Conservation (phyloP, 2,797 vertebrate genomes). For the Danio choprae region DNA sequence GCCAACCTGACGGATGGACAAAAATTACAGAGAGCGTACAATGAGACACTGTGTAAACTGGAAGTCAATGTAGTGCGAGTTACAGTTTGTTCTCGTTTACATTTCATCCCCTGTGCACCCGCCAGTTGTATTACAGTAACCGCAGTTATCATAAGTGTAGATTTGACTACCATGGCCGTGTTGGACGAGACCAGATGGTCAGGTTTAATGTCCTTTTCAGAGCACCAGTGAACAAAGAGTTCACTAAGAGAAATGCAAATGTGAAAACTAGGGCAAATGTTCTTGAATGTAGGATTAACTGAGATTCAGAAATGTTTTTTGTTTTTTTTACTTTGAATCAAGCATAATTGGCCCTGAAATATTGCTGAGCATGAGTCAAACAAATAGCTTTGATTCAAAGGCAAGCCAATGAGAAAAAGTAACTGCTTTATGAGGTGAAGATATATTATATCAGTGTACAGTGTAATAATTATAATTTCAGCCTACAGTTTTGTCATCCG, state of each 20-base stretch:
- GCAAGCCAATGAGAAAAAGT: no score
- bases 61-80: not conserved
- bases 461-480: no score
- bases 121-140: not conserved
- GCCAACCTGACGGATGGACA: conserved; percentile 25
- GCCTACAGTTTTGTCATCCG: no score
- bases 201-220: not conserved
- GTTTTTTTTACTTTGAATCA: no score
- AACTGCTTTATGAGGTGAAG: no score
- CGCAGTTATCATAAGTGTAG: conserved; percentile 1
- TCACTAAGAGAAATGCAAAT: not conserved
- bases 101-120: not conserved
- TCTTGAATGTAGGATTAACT: no score
- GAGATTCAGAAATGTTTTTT: no score
- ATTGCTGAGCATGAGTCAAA: no score
- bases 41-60: conserved; percentile 33
- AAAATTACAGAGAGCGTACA: conserved; percentile 19
- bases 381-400: no score
- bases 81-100: not conserved
- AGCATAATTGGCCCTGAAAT: no score
- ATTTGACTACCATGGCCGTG: not conserved
- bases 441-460: no score
- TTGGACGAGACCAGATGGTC: not conserved
- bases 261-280: no score
- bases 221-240: not conserved